phyloP scores from a whole-genome alignment of 2,888 invertebrate genomes.

The Pachymerium ferrugineum region DNA sequence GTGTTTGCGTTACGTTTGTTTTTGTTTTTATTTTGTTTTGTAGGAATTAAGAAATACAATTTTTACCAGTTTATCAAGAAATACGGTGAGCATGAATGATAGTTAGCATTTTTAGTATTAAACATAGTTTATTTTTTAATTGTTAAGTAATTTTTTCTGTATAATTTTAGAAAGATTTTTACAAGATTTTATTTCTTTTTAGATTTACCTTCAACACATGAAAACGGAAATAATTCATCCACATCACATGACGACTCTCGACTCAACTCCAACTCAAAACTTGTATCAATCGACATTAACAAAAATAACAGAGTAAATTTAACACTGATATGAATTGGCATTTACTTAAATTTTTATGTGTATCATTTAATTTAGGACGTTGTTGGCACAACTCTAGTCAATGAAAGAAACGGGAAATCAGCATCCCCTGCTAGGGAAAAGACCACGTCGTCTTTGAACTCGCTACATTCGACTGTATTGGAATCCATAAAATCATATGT shows the following conservation, averaged over 20 bases:
- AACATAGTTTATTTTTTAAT: background rate
- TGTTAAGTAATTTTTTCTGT: background rate
- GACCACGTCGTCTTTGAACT: background rate
- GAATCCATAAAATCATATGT: constrained; percentile 58
- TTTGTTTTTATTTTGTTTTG: constrained; percentile 24
- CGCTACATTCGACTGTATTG: constrained; percentile 46
- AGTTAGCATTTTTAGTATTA: background rate
- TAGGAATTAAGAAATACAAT: constrained; percentile 35
- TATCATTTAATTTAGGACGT: background rate
- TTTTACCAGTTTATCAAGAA: constrained; percentile 39
- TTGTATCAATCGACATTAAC: constrained; percentile 4
- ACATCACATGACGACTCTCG: background rate
- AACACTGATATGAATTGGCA: background rate
- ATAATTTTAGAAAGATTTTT: background rate
- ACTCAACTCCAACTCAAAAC: constrained; percentile 12
- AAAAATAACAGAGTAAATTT: constrained; percentile 1
- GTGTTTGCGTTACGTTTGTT: constrained; percentile 38
- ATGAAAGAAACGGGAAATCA: background rate
- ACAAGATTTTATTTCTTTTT: too few species aligned
- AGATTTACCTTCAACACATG: background rate
- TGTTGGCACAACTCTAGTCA: background rate
- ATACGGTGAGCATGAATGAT: constrained; percentile 37
- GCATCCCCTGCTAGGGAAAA: background rate
- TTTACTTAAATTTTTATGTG: background rate
- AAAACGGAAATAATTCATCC: constrained; percentile 14